A percentile compares a stretch with the other conserved stretches of the same genome.
These are phyloP conservation scores for Rhopalosiphum nymphaeae DNA, from an alignment of 2,888 invertebrate genomes.

Conservation along the genomic window DNA sequence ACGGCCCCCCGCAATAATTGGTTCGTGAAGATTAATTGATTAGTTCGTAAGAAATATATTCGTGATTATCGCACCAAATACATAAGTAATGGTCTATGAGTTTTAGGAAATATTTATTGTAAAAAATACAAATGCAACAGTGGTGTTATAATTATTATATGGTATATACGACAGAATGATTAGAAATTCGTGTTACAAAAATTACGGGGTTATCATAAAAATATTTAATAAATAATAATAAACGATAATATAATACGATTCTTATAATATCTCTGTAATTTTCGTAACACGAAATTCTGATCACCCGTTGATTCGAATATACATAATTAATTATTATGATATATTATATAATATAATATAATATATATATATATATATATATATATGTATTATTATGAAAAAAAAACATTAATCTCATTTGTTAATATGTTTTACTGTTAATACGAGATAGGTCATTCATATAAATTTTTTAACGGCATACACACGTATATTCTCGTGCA, in stretches of 20 bases:
- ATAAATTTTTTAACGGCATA: neutral
- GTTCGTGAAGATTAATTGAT: conserved; percentile 15
- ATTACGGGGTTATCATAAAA: neutral
- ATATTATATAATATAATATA: neutral
- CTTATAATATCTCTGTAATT: neutral
- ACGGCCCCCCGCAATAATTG: neutral
- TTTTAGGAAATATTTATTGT: neutral
- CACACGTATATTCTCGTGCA: neutral
- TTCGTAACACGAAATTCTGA: neutral
- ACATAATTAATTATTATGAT: neutral
- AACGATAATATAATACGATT: neutral
- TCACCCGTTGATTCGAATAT: neutral
- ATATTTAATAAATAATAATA: neutral
- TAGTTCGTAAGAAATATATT: neutral
- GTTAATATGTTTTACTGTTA: neutral
- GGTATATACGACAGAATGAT: neutral
- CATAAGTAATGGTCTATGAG: neutral
- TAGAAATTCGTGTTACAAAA: conserved; percentile 6
- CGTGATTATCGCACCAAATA: neutral
- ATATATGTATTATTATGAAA: neutral
- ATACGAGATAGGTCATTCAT: neutral
- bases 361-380: neutral
- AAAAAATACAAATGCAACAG: neutral
- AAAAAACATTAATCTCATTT: neutral
- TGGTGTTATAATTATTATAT: neutral